A percentile compares a stretch with the other conserved stretches of the same genome.
Conservation (phyloP, 2,797 vertebrate genomes). For the Channallabes apus region DNA sequence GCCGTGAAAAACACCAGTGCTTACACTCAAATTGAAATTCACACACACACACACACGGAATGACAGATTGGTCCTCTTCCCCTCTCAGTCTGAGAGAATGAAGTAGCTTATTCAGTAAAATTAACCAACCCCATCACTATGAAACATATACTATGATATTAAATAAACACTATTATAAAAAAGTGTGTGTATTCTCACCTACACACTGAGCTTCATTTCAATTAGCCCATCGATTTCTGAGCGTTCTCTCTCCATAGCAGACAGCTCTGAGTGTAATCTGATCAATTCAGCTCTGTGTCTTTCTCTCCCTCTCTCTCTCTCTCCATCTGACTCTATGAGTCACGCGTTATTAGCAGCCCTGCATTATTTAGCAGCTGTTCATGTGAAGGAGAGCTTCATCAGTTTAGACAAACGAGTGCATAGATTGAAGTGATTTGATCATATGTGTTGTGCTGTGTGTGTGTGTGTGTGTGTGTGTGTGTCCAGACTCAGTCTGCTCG, state of each 20-base stretch:
- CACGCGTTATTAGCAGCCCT: slow-evolving; percentile 33
- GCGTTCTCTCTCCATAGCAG: neutral
- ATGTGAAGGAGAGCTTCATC: slow-evolving; percentile 25
- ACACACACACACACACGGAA: neutral
- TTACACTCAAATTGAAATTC: slow-evolving; percentile 34
- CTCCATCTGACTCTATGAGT: slow-evolving; percentile 18
- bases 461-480: neutral
- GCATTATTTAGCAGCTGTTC: slow-evolving; percentile 43
- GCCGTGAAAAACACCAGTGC: slow-evolving; percentile 20
- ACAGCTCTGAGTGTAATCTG: slow-evolving; percentile 23
- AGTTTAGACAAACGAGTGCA: neutral
- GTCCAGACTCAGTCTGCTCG: neutral
- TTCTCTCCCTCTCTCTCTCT: neutral
- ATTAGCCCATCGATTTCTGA: slow-evolving; percentile 25
- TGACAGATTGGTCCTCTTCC: neutral
- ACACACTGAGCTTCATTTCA: slow-evolving; percentile 29
- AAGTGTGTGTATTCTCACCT: slow-evolving; percentile 6
- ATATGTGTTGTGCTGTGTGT: neutral
- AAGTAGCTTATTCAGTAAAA: neutral
- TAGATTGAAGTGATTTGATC: neutral
- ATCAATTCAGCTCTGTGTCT: slow-evolving; percentile 19
- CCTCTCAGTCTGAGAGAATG: neutral
- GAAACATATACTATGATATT: neutral
- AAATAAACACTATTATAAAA: neutral
- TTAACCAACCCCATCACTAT: neutral